phyloP scores from a whole-genome alignment of 2,113 vertebrate species.

The Sebastes fasciatus region DNA sequence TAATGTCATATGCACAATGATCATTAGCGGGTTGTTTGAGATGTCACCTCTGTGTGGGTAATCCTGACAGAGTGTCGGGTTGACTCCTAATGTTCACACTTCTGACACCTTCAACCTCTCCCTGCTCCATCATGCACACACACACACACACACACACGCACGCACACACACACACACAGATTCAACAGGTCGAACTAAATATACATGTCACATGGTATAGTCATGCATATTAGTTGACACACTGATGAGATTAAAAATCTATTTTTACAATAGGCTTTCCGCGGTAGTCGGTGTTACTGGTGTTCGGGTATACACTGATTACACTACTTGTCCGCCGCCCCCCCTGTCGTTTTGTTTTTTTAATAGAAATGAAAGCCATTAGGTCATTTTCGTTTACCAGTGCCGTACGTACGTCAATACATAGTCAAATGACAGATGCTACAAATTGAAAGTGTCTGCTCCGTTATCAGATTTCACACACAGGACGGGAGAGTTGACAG shows the following conservation, averaged over 20 bases:
- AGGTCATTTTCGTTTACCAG: too few relatives aligned
- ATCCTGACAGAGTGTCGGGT: slow-evolving; percentile 60
- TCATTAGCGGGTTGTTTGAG: slow-evolving; percentile 57
- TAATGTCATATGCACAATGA: slow-evolving; percentile 12
- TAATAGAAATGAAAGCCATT: too few relatives aligned
- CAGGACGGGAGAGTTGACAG: too few relatives aligned
- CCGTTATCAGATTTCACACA: too few relatives aligned
- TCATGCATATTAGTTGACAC: neutral
- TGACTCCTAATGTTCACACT: slow-evolving; percentile 62
- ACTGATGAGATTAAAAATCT: neutral
- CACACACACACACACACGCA: slow-evolving; percentile 2
- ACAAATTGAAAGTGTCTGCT: too few relatives aligned
- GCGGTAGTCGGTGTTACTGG: too few relatives aligned
- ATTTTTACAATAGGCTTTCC: neutral
- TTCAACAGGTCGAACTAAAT: slow-evolving; percentile 65
- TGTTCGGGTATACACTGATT: too few relatives aligned
- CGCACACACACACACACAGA: neutral
- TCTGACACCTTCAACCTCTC: slow-evolving; percentile 47
- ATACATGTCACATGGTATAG: neutral
- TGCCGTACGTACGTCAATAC: too few relatives aligned
- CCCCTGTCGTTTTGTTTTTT: too few relatives aligned
- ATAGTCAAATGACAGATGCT: too few relatives aligned
- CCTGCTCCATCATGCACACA: neutral
- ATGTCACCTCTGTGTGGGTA: slow-evolving; percentile 46
- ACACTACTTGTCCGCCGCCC: too few relatives aligned